Conservation (phyloP, 2,888 invertebrate genomes). For the Tillus elongatus region DNA sequence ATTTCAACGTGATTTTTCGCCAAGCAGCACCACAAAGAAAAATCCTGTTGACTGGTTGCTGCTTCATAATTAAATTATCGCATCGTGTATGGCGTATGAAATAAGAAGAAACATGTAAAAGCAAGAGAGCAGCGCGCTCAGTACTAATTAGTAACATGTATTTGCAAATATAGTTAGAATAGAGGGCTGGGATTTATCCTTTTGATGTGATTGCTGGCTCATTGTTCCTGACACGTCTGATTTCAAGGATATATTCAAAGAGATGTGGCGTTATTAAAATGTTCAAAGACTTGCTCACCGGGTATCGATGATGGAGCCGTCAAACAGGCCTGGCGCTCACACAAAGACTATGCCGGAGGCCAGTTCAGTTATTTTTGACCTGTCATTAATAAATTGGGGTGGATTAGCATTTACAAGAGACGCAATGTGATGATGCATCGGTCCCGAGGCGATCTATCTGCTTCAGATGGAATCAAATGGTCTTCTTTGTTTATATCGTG, state of each 20-base stretch:
- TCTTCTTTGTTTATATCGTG: slow-evolving; percentile 14
- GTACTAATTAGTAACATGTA: too few relatives aligned
- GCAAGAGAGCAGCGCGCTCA: too few relatives aligned
- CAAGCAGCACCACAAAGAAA: too few relatives aligned
- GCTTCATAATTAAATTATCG: too few relatives aligned
- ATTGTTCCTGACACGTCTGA: slow-evolving; percentile 27
- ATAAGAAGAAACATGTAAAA: too few relatives aligned
- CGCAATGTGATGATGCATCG: slow-evolving; percentile 31
- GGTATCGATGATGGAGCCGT: slow-evolving; percentile 43
- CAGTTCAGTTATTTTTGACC: slow-evolving; percentile 40
- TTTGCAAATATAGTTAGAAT: too few relatives aligned
- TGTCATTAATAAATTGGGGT: slow-evolving; percentile 41
- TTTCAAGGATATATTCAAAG: slow-evolving; percentile 27
- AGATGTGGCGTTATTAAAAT: slow-evolving; percentile 34
- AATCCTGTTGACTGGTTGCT: too few relatives aligned
- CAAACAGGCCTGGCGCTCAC: slow-evolving; percentile 36
- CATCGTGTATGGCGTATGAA: too few relatives aligned
- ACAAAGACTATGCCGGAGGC: slow-evolving; percentile 38
- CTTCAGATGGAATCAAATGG: slow-evolving; percentile 28
- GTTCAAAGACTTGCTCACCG: slow-evolving; percentile 34
- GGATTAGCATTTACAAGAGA: slow-evolving; percentile 36
- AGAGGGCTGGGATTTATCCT: too few relatives aligned
- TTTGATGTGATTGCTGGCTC: slow-evolving; percentile 25
- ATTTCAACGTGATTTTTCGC: too few relatives aligned
- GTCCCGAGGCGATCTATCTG: slow-evolving; percentile 29